Percentiles rank a stretch among this genome's conserved stretches.
phyloP scores from a whole-genome alignment of 2,113 vertebrate species.

The Emydocephalus ijimae region DNA sequence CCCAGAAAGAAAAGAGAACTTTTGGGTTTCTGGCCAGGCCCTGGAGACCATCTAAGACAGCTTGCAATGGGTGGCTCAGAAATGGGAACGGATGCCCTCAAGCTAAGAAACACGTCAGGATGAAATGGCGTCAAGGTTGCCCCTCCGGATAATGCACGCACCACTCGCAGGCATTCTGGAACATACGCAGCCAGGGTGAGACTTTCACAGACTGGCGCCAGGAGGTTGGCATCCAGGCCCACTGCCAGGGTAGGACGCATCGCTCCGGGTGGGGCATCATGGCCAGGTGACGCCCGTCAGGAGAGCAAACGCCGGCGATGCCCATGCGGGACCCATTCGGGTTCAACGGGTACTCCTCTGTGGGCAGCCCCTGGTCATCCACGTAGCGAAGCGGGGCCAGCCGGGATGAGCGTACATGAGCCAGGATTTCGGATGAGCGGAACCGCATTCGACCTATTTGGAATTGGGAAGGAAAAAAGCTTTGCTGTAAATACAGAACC shows the following conservation, averaged over 20 bases:
- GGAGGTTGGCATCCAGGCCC: constrained; percentile 79
- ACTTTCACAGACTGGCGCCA: constrained; percentile 60
- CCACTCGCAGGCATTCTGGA: constrained; percentile 83
- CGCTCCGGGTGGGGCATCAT: constrained; percentile 92
- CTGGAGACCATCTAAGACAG: no score
- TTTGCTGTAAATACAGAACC: neutral
- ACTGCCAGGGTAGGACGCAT: constrained; percentile 85
- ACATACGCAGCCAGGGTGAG: constrained; percentile 84
- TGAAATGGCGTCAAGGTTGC: neutral
- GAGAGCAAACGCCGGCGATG: constrained; percentile 80
- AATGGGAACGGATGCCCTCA: neutral
- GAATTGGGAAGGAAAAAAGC: no score
- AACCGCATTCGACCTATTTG: constrained; percentile 83
- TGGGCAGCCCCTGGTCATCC: constrained; percentile 80
- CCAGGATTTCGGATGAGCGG: constrained; percentile 63
- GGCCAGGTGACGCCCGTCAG: constrained; percentile 84
- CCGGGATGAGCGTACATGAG: constrained; percentile 57
- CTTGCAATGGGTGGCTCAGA: neutral
- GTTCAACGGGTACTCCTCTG: constrained; percentile 82
- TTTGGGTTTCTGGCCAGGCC: neutral
- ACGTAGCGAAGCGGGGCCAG: constrained; percentile 81
- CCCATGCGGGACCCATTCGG: constrained; percentile 84
- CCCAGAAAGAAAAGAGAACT: neutral
- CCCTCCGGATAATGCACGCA: constrained; percentile 49
- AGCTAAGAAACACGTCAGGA: no score